A percentile compares a stretch with the other conserved stretches of the same genome.
Evolutionary conservation across 1,140 invertebrate species (phyloP).

Genomic region (Theocolax elegans): DNA sequence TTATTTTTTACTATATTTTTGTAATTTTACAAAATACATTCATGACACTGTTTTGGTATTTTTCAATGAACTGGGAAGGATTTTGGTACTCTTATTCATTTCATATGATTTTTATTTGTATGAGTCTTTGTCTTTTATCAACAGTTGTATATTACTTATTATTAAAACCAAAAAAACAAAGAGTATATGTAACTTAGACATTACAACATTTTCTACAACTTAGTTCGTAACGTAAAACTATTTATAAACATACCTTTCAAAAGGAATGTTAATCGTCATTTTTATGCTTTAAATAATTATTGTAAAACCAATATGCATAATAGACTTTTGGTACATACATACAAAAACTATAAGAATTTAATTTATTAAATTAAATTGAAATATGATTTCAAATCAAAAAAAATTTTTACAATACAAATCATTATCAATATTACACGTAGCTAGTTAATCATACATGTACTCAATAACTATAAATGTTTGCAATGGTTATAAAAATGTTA

Average conservation of each 20-base stretch:
- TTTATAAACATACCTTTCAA: slow-evolving; percentile 24
- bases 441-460: slow-evolving; percentile 39
- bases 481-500: slow-evolving; percentile 26
- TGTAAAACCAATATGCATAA: background rate
- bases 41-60: slow-evolving; percentile 75
- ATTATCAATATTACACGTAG: slow-evolving; percentile 24
- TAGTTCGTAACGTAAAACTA: slow-evolving; percentile 7
- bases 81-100: slow-evolving; percentile 64
- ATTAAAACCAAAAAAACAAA: slow-evolving; percentile 62
- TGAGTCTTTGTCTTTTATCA: slow-evolving; percentile 57
- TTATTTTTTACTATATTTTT: slow-evolving; percentile 73
- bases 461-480: slow-evolving; percentile 18
- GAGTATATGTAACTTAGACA: slow-evolving; percentile 56
- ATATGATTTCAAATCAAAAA: slow-evolving; percentile 18
- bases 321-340: background rate
- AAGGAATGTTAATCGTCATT: slow-evolving; percentile 22
- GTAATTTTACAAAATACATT: slow-evolving; percentile 74
- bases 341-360: slow-evolving; percentile 2
- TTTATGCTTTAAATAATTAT: slow-evolving; percentile 17
- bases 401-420: slow-evolving; percentile 18
- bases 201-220: background rate
- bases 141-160: slow-evolving; percentile 58
- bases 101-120: slow-evolving; percentile 57
- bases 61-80: slow-evolving; percentile 66
- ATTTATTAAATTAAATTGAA: slow-evolving; percentile 9